These are phyloP conservation scores for Trissolcus brochymenae DNA, from an alignment of 2,888 invertebrate species.

Conservation along the genomic window DNA sequence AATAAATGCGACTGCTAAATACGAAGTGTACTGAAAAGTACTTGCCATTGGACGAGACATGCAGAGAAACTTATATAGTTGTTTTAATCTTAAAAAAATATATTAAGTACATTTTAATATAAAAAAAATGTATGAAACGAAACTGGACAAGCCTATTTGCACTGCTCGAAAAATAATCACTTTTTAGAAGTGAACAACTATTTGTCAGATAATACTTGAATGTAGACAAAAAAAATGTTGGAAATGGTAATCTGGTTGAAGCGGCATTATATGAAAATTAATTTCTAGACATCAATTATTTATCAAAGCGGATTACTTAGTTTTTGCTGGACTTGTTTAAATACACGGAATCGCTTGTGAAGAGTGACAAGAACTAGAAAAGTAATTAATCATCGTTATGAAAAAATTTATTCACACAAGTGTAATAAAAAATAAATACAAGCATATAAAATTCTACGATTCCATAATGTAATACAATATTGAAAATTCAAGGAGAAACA, in stretches of 20 bases:
- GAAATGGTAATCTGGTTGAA: constrained; percentile 20
- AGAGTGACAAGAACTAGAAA: constrained; percentile 29
- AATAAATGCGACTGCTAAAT: constrained; percentile 35
- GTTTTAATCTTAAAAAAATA: too few relatives aligned
- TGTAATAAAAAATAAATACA: constrained; percentile 56
- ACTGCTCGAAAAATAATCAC: not conserved
- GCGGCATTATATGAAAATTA: constrained; percentile 3
- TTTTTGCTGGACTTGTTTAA: constrained; percentile 5
- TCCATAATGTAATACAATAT: constrained; percentile 50
- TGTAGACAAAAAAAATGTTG: not conserved
- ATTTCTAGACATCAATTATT: constrained; percentile 11
- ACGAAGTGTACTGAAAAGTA: constrained; percentile 26
- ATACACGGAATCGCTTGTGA: constrained; percentile 10
- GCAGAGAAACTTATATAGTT: not conserved
- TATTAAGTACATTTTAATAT: too few relatives aligned
- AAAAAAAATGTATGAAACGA: not conserved
- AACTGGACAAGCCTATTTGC: not conserved
- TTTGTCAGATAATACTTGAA: not conserved
- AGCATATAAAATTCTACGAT: constrained; percentile 55
- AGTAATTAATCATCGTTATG: constrained; percentile 40
- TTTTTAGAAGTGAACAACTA: not conserved
- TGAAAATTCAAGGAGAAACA: constrained; percentile 48
- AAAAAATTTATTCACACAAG: constrained; percentile 55
- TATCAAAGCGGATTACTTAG: constrained; percentile 17
- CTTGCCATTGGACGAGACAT: constrained; percentile 4